These are phyloP conservation scores for Marmota flaviventris DNA, from an alignment of 2,113 vertebrate genomes.

Conservation along the genomic window DNA sequence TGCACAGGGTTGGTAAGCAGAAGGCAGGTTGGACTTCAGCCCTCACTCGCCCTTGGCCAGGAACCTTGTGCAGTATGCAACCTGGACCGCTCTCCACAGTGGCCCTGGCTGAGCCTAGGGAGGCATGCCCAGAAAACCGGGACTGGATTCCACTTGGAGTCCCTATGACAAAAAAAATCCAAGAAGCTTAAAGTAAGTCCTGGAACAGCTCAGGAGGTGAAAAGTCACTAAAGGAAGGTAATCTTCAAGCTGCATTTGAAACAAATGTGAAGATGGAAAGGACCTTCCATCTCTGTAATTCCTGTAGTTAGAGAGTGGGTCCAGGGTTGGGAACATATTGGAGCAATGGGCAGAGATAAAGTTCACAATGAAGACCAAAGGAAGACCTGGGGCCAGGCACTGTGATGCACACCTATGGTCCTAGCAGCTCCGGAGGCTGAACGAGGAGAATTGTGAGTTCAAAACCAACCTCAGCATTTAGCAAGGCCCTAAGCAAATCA, in stretches of 20 bases:
- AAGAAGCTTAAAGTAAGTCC: not conserved
- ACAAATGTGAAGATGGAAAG: not conserved
- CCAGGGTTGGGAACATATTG: too few relatives aligned
- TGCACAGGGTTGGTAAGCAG: not conserved
- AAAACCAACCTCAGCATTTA: too few relatives aligned
- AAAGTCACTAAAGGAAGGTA: not conserved
- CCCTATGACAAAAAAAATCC: not conserved
- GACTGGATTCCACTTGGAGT: not conserved
- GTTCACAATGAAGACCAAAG: slow-evolving; percentile 30
- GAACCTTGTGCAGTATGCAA: not conserved
- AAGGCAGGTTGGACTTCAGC: not conserved
- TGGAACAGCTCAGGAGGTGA: not conserved
- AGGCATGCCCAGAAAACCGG: not conserved
- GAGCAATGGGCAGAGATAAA: not conserved
- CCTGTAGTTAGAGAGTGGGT: not conserved
- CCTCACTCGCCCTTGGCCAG: not conserved
- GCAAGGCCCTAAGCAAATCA: too few relatives aligned
- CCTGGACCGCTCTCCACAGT: not conserved
- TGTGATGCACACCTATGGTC: too few relatives aligned
- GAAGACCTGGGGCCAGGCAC: too few relatives aligned
- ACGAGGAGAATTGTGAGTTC: too few relatives aligned
- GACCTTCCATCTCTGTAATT: not conserved
- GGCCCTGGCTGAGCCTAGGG: not conserved
- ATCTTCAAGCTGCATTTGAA: not conserved
- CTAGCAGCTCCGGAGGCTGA: too few relatives aligned